Percentiles rank a stretch among this genome's conserved stretches.
These are phyloP conservation scores for Pelodytes ibericus DNA, from an alignment of 2,797 vertebrate genomes.

Conservation along the genomic window DNA sequence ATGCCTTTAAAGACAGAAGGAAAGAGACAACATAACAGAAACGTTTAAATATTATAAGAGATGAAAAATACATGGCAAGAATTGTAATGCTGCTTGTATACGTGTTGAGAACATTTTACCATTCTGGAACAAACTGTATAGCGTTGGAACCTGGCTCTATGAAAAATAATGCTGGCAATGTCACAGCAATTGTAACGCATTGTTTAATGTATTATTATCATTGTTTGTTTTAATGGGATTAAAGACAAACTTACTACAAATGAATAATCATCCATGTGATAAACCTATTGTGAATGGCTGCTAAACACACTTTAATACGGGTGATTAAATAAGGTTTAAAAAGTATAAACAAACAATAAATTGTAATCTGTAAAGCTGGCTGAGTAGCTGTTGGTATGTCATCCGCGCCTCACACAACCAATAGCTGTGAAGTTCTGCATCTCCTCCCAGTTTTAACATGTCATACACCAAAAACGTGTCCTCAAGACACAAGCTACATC, in stretches of 20 bases:
- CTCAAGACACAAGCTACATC: too few species aligned
- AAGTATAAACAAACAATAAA: too few species aligned
- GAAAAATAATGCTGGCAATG: neutral
- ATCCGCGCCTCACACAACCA: too few species aligned
- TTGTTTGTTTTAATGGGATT: conserved; percentile 33
- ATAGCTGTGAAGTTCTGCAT: too few species aligned
- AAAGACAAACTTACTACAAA: conserved; percentile 21
- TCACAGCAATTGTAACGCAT: neutral
- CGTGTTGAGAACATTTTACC: neutral
- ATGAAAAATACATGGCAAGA: too few species aligned
- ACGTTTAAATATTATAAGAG: too few species aligned
- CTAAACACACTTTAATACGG: conserved; percentile 24
- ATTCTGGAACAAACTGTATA: neutral
- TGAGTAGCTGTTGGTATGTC: neutral
- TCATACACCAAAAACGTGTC: too few species aligned
- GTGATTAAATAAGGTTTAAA: neutral
- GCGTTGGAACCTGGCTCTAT: neutral
- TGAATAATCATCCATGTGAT: conserved; percentile 11
- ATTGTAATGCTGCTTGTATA: too few species aligned
- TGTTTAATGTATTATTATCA: conserved; percentile 6
- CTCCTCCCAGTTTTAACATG: too few species aligned
- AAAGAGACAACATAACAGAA: too few species aligned
- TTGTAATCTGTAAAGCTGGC: too few species aligned
- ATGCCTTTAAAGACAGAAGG: too few species aligned
- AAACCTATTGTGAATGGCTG: conserved; percentile 26